These are phyloP conservation scores for Drosophila lini DNA, from an alignment of 1,140 invertebrate species.

Conservation along the genomic window DNA sequence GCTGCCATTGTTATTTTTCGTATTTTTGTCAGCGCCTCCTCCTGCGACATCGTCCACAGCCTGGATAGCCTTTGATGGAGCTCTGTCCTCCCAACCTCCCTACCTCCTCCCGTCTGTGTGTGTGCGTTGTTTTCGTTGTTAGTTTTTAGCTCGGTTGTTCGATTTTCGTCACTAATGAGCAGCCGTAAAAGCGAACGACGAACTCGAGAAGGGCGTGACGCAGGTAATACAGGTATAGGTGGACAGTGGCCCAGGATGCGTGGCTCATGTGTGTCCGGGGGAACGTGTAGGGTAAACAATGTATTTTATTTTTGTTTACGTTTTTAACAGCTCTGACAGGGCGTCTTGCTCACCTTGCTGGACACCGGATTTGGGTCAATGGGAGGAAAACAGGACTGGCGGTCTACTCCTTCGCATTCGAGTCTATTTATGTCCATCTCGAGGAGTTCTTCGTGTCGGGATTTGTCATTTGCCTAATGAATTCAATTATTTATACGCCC, in stretches of 20 bases:
- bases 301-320: slow-evolving; percentile 79
- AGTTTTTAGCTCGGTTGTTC: slow-evolving; percentile 51
- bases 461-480: slow-evolving; percentile 84
- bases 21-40: slow-evolving; percentile 36
- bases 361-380: slow-evolving; percentile 75
- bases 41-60: slow-evolving; percentile 21
- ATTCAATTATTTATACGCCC: slow-evolving; percentile 84
- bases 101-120: slow-evolving; percentile 14
- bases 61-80: slow-evolving; percentile 61
- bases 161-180: slow-evolving; percentile 80
- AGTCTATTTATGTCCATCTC: slow-evolving; percentile 24
- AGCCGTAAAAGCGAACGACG: slow-evolving; percentile 59
- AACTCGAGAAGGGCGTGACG: slow-evolving; percentile 74
- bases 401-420: slow-evolving; percentile 1
- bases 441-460: slow-evolving; percentile 58
- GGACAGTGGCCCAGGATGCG: slow-evolving; percentile 17
- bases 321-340: slow-evolving; percentile 76
- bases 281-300: slow-evolving; percentile 53
- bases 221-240: slow-evolving; percentile 17
- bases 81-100: slow-evolving; percentile 7
- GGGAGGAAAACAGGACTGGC: slow-evolving; percentile 10
- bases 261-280: slow-evolving; percentile 5
- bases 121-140: slow-evolving; percentile 46
- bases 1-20: slow-evolving; percentile 68
- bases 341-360: slow-evolving; percentile 40